These are phyloP conservation scores for Sycophila texana DNA, from an alignment of 2,888 invertebrate genomes.

Conservation along the genomic window DNA sequence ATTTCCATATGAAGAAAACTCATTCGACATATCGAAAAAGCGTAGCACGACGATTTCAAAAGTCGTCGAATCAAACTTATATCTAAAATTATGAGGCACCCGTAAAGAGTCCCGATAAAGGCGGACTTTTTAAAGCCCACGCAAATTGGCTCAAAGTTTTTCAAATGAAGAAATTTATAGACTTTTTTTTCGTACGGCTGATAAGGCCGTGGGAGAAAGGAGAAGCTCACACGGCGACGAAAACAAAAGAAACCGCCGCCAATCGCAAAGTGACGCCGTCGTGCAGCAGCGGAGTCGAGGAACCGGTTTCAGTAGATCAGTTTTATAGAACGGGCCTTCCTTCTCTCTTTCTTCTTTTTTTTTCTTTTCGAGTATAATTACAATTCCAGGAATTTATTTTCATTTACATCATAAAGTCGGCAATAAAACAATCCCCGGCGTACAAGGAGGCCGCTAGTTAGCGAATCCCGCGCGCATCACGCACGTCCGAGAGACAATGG, in stretches of 20 bases:
- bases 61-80: no score
- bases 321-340: conserved; percentile 42
- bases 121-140: no score
- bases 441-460: background rate
- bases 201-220: background rate
- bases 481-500: conserved; percentile 27
- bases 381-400: conserved; percentile 44
- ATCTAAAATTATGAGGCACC: no score
- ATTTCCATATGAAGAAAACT: no score
- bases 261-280: background rate
- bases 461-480: background rate
- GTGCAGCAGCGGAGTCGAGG: background rate
- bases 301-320: conserved; percentile 29
- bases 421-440: conserved; percentile 36
- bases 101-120: no score
- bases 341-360: background rate
- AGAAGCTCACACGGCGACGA: no score
- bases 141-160: no score
- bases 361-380: conserved; percentile 37
- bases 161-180: conserved; percentile 1
- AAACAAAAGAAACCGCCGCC: no score
- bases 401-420: conserved; percentile 43
- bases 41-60: no score
- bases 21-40: no score
- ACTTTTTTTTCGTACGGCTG: background rate